Base-by-base conservation (phyloP, 2,797 vertebrate genomes). In the Gymnodraco acuticeps region DNA sequence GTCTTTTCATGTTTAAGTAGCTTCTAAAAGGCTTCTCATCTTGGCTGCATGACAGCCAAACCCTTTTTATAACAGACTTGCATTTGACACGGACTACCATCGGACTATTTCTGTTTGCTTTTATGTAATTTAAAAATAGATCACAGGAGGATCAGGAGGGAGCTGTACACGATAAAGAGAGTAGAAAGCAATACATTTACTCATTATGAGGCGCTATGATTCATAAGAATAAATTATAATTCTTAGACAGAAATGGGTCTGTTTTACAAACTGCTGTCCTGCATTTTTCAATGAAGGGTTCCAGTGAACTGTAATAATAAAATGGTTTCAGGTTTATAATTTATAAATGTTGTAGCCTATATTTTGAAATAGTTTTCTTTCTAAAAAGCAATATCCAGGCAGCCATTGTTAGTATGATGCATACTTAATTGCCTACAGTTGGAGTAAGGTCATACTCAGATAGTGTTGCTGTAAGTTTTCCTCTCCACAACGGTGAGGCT, bases 81-180 rank as follows among this genome's bases (percentile, higher is more conserved):
- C 27, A 64, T 71, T 77, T 75, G 45, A 82, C 52, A 47, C n/a
- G 42, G 45, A 50, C 38, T 69, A 27, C 66, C 48, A 50, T 68
- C n/a, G 43, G 8, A 38, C 69, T 74, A 63, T 80, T 78, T 82
- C 60, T 68, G 19, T 67, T 63, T 65, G 60, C 80, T 76, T 81
- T 81, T 11, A 69, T 73, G 75, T 19, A 72, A 89, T 86, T 88
- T 84, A 80, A 48, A 78, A 81, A 75, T 70, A 70, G n/a, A 81
- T 78, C 46, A 80, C 54, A 19, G 63, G 27, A 43, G 48, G 23
- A 59, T 62, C 47, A 68, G 52, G 56, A 85, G 58, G 51, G n/a
- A 63, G 10, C n/a, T 60, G 47, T 1, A 19, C 13, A 59, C 27
- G 74, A 41, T 7, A 19, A 14, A 60, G 48, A 65, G n/a, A 17